Percentiles rank a stretch among this genome's conserved stretches.
These are phyloP conservation scores for Montipora sp. DNA, from an alignment of 64 coral and sea anemone species.

Conservation along the genomic window DNA sequence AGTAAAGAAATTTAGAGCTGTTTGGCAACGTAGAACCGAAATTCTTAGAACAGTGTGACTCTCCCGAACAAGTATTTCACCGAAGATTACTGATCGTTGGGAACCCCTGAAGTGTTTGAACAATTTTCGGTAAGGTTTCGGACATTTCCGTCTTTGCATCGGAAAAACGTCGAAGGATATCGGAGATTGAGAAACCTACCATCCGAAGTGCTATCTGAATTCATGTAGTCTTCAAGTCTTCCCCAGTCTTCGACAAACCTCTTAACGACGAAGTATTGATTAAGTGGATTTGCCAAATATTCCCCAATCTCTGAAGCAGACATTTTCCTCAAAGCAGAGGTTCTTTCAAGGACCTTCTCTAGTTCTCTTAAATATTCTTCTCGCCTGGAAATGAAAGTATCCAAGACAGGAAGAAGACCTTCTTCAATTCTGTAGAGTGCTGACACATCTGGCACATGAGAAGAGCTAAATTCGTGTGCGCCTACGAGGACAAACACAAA, in stretches of 20 bases:
- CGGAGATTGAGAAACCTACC: constrained; percentile 18
- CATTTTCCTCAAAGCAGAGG: constrained; percentile 12
- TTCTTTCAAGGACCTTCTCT: constrained; percentile 18
- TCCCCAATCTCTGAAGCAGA: constrained; percentile 33
- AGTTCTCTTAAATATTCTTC: constrained; percentile 44
- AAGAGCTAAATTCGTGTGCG: neutral
- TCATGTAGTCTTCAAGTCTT: constrained; percentile 18
- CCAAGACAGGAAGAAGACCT: neutral
- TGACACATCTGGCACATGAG: neutral
- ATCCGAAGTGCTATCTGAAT: constrained; percentile 7
- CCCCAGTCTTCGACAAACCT: constrained; percentile 62
- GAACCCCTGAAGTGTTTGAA: neutral
- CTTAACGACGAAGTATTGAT: constrained; percentile 51
- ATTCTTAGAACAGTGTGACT: too few relatives aligned
- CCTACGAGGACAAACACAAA: neutral
- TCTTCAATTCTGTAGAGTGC: constrained; percentile 28
- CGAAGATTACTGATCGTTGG: too few relatives aligned
- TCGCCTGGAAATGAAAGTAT: constrained; percentile 31
- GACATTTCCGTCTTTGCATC: neutral
- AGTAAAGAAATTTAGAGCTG: too few relatives aligned
- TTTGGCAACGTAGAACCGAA: too few relatives aligned
- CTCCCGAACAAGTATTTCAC: too few relatives aligned
- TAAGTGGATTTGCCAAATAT: constrained; percentile 69
- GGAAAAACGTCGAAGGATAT: neutral
- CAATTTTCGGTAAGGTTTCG: neutral